A percentile compares a stretch with the other conserved stretches of the same genome.
Conservation (phyloP, 2,797 vertebrate species). For the Cyprinodon diabolis region DNA sequence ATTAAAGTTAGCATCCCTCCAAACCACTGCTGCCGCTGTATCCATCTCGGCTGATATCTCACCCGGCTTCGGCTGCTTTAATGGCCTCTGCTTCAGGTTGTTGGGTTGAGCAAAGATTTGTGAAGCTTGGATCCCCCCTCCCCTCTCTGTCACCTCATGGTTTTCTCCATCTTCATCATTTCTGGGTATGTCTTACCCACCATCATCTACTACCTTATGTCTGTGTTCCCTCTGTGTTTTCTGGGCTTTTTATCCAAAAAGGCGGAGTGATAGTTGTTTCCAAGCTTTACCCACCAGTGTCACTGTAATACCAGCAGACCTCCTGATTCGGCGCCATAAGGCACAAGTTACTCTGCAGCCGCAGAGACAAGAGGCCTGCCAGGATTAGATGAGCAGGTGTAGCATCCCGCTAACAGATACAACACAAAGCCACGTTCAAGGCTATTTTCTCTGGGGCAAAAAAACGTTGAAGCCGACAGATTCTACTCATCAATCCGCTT, state of each 20-base stretch:
- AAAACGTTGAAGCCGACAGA: conserved; percentile 65
- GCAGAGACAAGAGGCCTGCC: conserved; percentile 77
- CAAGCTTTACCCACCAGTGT: conserved; percentile 78
- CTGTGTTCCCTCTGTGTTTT: conserved; percentile 41
- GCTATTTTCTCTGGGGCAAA: conserved; percentile 72
- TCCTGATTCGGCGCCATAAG: conserved; percentile 77
- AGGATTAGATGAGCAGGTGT: conserved; percentile 82
- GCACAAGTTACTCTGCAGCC: conserved; percentile 74
- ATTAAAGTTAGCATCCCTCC: conserved; percentile 86
- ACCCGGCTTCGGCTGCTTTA: conserved; percentile 72
- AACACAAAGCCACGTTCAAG: conserved; percentile 69
- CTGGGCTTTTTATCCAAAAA: conserved; percentile 56
- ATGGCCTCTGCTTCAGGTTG: conserved; percentile 84
- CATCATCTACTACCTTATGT: conserved; percentile 60
- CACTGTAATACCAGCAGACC: conserved; percentile 76
- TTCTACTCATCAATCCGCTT: conserved; percentile 57
- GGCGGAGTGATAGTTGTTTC: conserved; percentile 62
- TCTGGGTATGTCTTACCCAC: neutral
- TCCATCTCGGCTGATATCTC: conserved; percentile 79
- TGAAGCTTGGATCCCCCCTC: conserved; percentile 60
- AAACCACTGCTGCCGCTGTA: conserved; percentile 80
- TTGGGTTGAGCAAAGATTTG: conserved; percentile 80
- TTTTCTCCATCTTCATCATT: neutral
- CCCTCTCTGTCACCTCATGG: conserved; percentile 8
- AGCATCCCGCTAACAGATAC: conserved; percentile 80